phyloP scores from a whole-genome alignment of 2,888 invertebrate genomes.

The Xestia rhomboidea region DNA sequence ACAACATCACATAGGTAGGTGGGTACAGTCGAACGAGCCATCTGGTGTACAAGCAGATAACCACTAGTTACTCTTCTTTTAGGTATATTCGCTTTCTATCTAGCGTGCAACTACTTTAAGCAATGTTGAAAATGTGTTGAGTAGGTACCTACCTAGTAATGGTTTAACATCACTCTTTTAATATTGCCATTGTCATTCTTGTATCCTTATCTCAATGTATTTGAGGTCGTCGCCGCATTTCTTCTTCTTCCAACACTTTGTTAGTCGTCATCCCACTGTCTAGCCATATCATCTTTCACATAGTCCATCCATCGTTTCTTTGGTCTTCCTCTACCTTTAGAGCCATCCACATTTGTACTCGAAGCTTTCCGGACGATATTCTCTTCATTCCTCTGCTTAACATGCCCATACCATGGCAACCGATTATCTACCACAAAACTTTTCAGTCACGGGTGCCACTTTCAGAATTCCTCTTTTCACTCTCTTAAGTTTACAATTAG shows the following conservation, averaged over 20 bases:
- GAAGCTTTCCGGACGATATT: not conserved
- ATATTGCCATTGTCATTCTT: not conserved
- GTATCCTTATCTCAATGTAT: not conserved
- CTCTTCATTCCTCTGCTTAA: not conserved
- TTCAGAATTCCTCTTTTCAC: not conserved
- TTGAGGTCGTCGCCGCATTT: not conserved
- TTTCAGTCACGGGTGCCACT: not conserved
- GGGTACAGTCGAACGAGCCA: not conserved
- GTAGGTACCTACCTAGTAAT: no score
- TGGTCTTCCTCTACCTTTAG: not conserved
- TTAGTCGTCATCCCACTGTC: not conserved
- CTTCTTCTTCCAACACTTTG: not conserved
- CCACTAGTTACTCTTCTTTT: not conserved
- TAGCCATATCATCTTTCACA: not conserved
- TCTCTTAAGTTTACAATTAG: not conserved
- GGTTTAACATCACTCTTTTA: no score
- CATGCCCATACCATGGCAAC: not conserved
- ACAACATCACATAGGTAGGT: slow-evolving; percentile 38
- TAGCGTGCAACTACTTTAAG: not conserved
- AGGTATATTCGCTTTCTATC: not conserved
- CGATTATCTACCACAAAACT: not conserved
- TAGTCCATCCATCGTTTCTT: not conserved
- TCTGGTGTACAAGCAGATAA: not conserved
- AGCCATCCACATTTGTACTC: not conserved
- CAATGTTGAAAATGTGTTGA: not conserved